Conservation (phyloP, 1,140 invertebrate genomes). For the Glomeris maerens region DNA sequence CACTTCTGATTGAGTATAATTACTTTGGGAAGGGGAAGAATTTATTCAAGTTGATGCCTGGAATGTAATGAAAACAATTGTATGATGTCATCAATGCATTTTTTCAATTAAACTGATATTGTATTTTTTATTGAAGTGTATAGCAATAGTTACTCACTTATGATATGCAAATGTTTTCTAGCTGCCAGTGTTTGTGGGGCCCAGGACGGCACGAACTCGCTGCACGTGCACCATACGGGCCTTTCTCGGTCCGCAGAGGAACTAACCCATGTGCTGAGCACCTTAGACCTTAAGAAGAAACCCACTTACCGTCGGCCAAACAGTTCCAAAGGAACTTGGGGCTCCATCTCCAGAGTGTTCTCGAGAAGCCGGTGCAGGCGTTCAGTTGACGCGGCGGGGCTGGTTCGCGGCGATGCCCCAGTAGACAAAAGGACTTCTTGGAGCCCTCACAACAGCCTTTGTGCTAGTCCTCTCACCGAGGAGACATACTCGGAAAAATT, state of each 20-base stretch:
- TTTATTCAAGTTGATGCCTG: neutral
- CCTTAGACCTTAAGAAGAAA: constrained; percentile 19
- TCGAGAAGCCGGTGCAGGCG: constrained; percentile 59
- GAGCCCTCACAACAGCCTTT: constrained; percentile 20
- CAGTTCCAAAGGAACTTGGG: constrained; percentile 42
- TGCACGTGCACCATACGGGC: neutral
- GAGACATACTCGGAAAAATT: constrained; percentile 72
- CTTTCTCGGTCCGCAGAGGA: constrained; percentile 11
- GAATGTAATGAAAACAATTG: neutral
- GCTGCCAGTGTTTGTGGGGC: neutral
- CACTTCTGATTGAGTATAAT: too few species aligned
- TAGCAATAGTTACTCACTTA: neutral
- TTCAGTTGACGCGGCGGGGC: constrained; percentile 36
- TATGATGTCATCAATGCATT: neutral
- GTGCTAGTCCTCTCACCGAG: constrained; percentile 49
- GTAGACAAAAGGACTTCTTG: constrained; percentile 21
- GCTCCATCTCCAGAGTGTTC: constrained; percentile 69
- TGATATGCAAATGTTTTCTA: neutral
- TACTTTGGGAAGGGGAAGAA: too few species aligned
- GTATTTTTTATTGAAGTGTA: neutral
- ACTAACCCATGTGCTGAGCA: constrained; percentile 10
- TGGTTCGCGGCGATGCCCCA: constrained; percentile 8
- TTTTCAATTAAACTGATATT: neutral
- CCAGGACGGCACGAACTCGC: neutral
- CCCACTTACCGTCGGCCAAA: constrained; percentile 15